These are phyloP conservation scores for Syngnathus typhle DNA, from an alignment of 2,113 vertebrate genomes.

Conservation along the genomic window DNA sequence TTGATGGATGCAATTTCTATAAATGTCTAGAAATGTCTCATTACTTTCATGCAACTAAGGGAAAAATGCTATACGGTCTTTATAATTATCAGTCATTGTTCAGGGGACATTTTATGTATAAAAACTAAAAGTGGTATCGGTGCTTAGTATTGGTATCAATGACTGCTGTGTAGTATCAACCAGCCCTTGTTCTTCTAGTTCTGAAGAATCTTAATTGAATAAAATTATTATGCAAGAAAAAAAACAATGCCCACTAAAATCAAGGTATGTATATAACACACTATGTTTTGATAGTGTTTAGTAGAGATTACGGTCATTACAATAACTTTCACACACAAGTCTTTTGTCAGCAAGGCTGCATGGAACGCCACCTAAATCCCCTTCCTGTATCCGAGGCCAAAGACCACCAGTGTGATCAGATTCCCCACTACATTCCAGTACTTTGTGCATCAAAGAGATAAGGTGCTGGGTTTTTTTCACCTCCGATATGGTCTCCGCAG, in stretches of 20 bases:
- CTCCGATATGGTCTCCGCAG: slow-evolving; percentile 13
- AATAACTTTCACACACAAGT: slow-evolving; percentile 28
- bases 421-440: slow-evolving; percentile 52
- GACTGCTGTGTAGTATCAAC: too few species aligned
- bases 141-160: too few species aligned
- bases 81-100: too few species aligned
- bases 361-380: slow-evolving; percentile 59
- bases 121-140: too few species aligned
- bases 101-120: too few species aligned
- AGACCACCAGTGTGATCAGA: slow-evolving; percentile 56
- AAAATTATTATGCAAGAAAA: background rate
- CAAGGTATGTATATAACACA: background rate
- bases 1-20: too few species aligned
- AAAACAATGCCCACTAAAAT: background rate
- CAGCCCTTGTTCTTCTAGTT: too few species aligned
- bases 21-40: too few species aligned
- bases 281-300: background rate
- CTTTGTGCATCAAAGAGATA: slow-evolving; percentile 57
- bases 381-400: slow-evolving; percentile 58
- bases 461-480: slow-evolving; percentile 29
- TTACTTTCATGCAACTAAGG: too few species aligned
- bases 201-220: too few species aligned
- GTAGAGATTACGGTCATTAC: background rate
- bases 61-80: too few species aligned
- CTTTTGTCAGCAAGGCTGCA: slow-evolving; percentile 52